Conservation (phyloP, 2,888 invertebrate species). For the Thymelicus sylvestris region DNA sequence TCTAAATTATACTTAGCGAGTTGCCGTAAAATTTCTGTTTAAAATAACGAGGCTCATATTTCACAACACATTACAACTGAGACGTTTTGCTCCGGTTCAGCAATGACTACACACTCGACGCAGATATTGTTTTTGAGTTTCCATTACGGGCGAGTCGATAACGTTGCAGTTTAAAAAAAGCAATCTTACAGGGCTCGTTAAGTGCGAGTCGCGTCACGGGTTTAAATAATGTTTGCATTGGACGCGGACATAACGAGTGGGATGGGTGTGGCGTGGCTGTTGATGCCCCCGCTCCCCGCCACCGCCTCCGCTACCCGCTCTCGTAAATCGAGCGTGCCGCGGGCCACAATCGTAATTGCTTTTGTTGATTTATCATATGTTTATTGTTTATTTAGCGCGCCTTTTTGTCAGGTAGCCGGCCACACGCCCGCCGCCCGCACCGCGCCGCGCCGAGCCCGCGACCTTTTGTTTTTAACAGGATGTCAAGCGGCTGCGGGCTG, state of each 20-base stretch:
- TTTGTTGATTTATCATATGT: constrained; percentile 73
- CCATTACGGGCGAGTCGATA: constrained; percentile 42
- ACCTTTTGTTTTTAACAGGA: constrained; percentile 43
- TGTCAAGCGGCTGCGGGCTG: constrained; percentile 16
- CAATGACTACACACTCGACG: constrained; percentile 24
- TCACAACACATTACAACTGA: constrained; percentile 37
- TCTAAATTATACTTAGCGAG: constrained; percentile 20
- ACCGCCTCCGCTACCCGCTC: constrained; percentile 38
- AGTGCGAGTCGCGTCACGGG: constrained; percentile 51
- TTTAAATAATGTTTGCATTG: constrained; percentile 56
- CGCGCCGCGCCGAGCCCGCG: background rate
- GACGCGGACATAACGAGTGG: constrained; percentile 28
- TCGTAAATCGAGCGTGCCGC: constrained; percentile 65
- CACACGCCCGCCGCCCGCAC: constrained; percentile 38
- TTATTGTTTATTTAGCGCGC: constrained; percentile 75
- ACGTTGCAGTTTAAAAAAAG: constrained; percentile 49
- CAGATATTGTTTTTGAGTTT: constrained; percentile 35
- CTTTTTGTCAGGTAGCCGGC: constrained; percentile 70
- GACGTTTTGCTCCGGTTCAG: constrained; percentile 27
- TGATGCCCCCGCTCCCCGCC: too few species aligned
- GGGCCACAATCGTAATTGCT: constrained; percentile 70
- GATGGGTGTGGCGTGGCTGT: constrained; percentile 48
- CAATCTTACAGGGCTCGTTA: constrained; percentile 55
- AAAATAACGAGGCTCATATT: constrained; percentile 32
- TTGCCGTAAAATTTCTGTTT: constrained; percentile 26